Conservation (phyloP, 2,113 vertebrate species). For the Takifugu bimaculatus region DNA sequence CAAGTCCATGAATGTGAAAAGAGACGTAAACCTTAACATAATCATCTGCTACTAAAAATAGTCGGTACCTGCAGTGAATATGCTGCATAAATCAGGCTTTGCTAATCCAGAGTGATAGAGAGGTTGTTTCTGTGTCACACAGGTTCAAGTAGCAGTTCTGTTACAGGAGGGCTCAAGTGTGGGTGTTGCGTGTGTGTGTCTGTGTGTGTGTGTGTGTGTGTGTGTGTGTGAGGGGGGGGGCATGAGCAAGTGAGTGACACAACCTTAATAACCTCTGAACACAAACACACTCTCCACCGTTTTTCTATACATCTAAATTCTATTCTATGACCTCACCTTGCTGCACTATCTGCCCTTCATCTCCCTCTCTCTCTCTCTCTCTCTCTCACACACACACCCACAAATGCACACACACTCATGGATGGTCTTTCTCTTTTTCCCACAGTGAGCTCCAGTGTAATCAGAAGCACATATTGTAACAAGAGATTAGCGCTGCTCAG, state of each 20-base stretch:
- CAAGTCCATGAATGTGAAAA: too few species aligned
- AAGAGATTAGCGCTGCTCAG: conserved; percentile 54
- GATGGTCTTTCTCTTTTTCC: conserved; percentile 12
- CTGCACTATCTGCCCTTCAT: conserved; percentile 27
- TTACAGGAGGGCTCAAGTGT: too few species aligned
- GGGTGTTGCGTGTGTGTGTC: conserved; percentile 4
- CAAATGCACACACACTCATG: conserved; percentile 3
- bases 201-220: conserved; percentile 8
- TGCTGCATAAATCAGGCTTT: too few species aligned
- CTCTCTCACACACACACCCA: not conserved
- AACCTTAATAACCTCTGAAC: conserved; percentile 15
- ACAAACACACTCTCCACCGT: not conserved
- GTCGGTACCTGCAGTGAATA: too few species aligned
- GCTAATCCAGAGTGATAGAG: too few species aligned
- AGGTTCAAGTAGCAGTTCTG: too few species aligned
- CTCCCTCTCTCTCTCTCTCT: too few species aligned
- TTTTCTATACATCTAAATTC: not conserved
- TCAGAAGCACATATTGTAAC: conserved; percentile 50
- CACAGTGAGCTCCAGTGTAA: conserved; percentile 39
- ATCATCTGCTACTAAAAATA: too few species aligned
- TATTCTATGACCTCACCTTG: conserved; percentile 12
- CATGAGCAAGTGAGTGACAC: not conserved
- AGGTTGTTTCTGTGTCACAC: too few species aligned
- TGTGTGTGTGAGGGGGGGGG: not conserved
- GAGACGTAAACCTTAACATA: too few species aligned